Conservation (phyloP, 1,140 invertebrate species). For the Lordiphosa collinella region DNA sequence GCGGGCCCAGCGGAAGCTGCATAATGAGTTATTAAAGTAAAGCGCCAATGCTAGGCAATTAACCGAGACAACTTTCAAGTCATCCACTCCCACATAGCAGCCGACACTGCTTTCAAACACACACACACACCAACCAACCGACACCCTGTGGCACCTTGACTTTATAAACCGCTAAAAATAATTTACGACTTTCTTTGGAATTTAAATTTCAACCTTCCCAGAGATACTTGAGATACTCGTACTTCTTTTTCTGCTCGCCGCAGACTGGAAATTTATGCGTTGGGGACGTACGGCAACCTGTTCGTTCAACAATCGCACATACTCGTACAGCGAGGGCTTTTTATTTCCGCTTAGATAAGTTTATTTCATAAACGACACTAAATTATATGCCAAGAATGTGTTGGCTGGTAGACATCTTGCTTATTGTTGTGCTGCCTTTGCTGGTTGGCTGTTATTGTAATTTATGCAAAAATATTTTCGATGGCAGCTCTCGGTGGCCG, state of each 20-base stretch:
- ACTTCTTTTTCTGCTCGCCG: conserved; percentile 23
- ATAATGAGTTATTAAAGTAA: conserved; percentile 70
- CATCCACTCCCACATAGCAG: conserved; percentile 30
- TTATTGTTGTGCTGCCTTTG: conserved; percentile 57
- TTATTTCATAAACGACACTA: conserved; percentile 78
- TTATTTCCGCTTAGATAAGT: conserved; percentile 78
- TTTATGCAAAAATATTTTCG: conserved; percentile 77
- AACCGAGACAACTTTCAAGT: conserved; percentile 26
- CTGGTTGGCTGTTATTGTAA: conserved; percentile 64
- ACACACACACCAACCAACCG: conserved; percentile 27
- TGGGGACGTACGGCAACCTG: conserved; percentile 56
- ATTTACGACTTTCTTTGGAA: conserved; percentile 73
- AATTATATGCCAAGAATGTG: conserved; percentile 73
- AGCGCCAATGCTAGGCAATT: conserved; percentile 57
- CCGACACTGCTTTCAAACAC: conserved; percentile 35
- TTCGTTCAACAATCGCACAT: conserved; percentile 34
- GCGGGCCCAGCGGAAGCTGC: conserved; percentile 67
- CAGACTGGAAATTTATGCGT: conserved; percentile 59
- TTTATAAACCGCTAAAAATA: conserved; percentile 75
- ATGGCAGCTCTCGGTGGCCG: conserved; percentile 9
- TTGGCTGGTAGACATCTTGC: conserved; percentile 69
- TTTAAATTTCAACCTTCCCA: conserved; percentile 62
- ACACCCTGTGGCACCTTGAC: conserved; percentile 47
- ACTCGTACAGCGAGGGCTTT: conserved; percentile 34
- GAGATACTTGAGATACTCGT: conserved; percentile 60